Evolutionary conservation across 2,797 vertebrate species (phyloP).

Genomic region (Sebastes wilsoni): DNA sequence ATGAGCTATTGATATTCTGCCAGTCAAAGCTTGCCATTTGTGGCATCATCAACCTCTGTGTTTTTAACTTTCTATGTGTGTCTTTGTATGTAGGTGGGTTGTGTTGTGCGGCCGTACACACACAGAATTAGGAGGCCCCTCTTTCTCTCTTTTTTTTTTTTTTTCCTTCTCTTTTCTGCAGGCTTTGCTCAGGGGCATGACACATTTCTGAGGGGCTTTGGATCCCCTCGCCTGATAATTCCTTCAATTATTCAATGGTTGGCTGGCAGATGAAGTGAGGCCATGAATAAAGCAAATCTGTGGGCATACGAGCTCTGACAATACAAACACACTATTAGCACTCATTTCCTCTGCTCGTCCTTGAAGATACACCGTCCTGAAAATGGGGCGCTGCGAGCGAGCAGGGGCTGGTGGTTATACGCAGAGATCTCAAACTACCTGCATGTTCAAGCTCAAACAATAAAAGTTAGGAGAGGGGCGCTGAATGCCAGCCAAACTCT

Average conservation of each 20-base stretch:
- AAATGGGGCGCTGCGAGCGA: conserved; percentile 29
- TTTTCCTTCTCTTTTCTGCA: conserved; percentile 24
- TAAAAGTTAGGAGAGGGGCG: conserved; percentile 16
- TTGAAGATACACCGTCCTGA: conserved; percentile 52
- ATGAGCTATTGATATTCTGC: conserved; percentile 73
- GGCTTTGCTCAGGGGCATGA: conserved; percentile 79
- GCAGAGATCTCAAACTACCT: conserved; percentile 25
- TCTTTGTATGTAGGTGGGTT: conserved; percentile 67
- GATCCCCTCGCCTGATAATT: conserved; percentile 79
- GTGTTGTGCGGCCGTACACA: conserved; percentile 36
- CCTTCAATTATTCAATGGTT: conserved; percentile 81
- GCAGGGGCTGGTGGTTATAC: conserved; percentile 45
- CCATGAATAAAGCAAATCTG: conserved; percentile 79
- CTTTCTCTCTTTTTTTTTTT: conserved; percentile 25
- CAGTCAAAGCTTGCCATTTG: conserved; percentile 75
- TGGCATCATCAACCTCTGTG: conserved; percentile 75
- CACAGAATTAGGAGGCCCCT: conserved; percentile 60
- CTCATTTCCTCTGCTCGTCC: conserved; percentile 63
- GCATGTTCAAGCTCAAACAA: conserved; percentile 38
- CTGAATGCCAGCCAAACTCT: conserved; percentile 53
- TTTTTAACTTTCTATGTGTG: conserved; percentile 60
- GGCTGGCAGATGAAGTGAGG: conserved; percentile 75
- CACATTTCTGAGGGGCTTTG: conserved; percentile 81
- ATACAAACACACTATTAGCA: conserved; percentile 67
- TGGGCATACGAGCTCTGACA: conserved; percentile 57